Evolutionary conservation across 1,140 invertebrate genomes (phyloP).

Genomic region (Laupala kohalensis): DNA sequence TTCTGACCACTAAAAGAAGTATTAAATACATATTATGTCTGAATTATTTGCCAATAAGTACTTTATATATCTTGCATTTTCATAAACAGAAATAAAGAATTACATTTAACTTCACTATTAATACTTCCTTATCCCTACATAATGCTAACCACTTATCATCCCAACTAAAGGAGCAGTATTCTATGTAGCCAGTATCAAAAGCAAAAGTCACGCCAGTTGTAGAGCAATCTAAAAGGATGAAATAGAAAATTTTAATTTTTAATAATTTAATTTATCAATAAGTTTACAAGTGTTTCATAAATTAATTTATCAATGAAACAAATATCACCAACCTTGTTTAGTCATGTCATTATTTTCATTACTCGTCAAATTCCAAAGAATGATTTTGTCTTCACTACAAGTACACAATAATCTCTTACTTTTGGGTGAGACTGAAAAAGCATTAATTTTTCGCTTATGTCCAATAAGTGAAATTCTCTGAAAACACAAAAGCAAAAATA

Average conservation of each 20-base stretch:
- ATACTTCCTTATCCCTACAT: constrained; percentile 2
- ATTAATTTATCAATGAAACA: too few relatives aligned
- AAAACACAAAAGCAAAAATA: too few relatives aligned
- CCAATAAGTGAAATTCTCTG: background rate
- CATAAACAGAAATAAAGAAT: background rate
- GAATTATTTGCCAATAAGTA: background rate
- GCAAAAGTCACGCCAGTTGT: background rate
- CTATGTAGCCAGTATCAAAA: constrained; percentile 2
- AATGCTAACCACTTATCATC: constrained; percentile 2
- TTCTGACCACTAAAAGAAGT: background rate
- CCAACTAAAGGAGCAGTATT: constrained; percentile 4
- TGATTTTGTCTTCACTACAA: background rate
- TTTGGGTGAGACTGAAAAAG: background rate
- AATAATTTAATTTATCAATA: background rate
- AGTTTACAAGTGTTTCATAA: background rate
- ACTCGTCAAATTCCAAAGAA: background rate
- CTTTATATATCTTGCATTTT: background rate
- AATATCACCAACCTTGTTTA: too few relatives aligned
- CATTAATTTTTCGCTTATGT: background rate
- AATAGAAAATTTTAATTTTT: background rate
- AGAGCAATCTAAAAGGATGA: background rate
- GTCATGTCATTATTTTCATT: background rate
- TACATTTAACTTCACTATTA: constrained; percentile 5
- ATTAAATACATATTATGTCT: background rate
- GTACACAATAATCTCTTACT: background rate